A percentile compares a stretch with the other conserved stretches of the same genome.
Conservation (phyloP, 2,113 vertebrate genomes). For the Mustelus asterias region DNA sequence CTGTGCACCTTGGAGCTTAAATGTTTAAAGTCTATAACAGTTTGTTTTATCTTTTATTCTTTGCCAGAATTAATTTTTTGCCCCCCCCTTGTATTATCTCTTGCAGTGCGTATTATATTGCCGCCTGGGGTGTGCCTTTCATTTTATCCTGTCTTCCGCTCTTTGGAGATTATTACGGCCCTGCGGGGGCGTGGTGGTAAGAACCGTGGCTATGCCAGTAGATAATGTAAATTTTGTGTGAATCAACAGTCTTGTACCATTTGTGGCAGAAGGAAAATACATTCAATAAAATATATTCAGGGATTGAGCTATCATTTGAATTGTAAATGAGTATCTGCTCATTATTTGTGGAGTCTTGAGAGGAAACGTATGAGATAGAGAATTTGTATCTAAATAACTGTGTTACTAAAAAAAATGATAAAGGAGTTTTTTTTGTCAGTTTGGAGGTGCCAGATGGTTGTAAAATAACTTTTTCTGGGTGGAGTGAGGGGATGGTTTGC, state of each 20-base stretch:
- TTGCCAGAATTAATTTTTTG: neutral
- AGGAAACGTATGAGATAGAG: neutral
- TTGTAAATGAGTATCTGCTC: neutral
- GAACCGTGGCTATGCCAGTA: slow-evolving; percentile 40
- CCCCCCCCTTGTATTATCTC: slow-evolving; percentile 33
- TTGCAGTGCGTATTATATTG: slow-evolving; percentile 62
- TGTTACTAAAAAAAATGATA: neutral
- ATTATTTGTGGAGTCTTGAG: neutral
- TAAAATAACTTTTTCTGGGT: neutral
- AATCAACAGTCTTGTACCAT: neutral
- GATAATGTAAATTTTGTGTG: neutral
- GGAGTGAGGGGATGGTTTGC: neutral
- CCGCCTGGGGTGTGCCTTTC: slow-evolving; percentile 63
- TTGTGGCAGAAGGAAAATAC: neutral
- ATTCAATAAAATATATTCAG: neutral
- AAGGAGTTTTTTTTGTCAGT: neutral
- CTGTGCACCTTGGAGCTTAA: neutral
- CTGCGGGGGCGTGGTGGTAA: slow-evolving; percentile 60
- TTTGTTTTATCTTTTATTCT: neutral
- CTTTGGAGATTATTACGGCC: slow-evolving; percentile 59
- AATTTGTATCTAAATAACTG: neutral
- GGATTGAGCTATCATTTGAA: neutral
- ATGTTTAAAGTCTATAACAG: neutral
- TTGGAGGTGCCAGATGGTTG: neutral
- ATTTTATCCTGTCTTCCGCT: slow-evolving; percentile 58